Evolutionary conservation across 2,797 vertebrate species (phyloP).

Genomic region (Rhadinocentrus ornatus): DNA sequence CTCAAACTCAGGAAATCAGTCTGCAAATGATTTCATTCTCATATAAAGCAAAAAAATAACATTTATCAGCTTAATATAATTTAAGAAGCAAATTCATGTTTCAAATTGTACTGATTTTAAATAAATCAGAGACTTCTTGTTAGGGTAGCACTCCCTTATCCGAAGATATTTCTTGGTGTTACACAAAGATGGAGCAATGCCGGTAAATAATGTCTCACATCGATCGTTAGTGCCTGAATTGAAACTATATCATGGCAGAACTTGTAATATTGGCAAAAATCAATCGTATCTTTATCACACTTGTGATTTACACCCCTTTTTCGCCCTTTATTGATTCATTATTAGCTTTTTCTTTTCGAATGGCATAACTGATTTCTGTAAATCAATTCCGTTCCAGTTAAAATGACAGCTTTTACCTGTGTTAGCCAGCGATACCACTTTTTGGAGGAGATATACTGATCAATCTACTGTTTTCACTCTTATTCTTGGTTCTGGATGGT

Average conservation of each 20-base stretch:
- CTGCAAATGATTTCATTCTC: neutral
- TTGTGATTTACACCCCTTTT: too few relatives aligned
- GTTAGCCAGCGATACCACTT: neutral
- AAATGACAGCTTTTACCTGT: neutral
- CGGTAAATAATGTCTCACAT: too few relatives aligned
- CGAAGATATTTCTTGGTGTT: neutral
- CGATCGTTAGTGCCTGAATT: too few relatives aligned
- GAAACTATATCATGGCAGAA: too few relatives aligned
- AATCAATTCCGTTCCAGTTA: neutral
- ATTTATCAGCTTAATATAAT: neutral
- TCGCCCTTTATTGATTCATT: too few relatives aligned
- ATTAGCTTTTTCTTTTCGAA: too few relatives aligned
- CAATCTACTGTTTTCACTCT: neutral
- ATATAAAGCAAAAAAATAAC: neutral
- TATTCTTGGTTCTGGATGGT: neutral
- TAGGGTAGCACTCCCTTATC: neutral
- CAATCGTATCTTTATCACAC: too few relatives aligned
- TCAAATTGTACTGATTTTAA: neutral
- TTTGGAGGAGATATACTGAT: neutral
- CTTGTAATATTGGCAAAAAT: too few relatives aligned
- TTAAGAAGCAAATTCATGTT: neutral
- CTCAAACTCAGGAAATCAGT: constrained; percentile 1
- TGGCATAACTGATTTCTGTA: neutral
- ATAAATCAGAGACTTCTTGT: neutral
- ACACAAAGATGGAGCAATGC: neutral